Evolutionary conservation across 2,113 vertebrate species (phyloP), one percentile per base, ranked within the genome.

Genomic region (Cheirogaleus medius): DNA sequence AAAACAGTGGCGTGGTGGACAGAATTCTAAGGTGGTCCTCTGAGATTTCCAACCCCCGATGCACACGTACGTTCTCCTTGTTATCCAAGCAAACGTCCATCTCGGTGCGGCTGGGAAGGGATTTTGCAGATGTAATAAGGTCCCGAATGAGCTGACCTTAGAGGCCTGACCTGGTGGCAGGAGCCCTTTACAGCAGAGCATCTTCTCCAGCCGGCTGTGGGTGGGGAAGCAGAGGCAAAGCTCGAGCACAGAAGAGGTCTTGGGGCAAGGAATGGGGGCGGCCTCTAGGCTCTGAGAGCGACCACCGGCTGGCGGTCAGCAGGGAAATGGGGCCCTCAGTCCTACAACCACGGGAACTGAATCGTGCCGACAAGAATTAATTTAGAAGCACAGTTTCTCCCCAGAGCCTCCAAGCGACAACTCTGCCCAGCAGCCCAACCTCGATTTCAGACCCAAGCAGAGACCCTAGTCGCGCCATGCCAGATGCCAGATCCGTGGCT

Each of bases 221-320:
- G 37, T 37, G 15, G 71, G 8, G 42, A 87, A 63, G 44, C 2
- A n/a, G 39, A 42, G 21, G 63, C 54, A 37, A 58, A 85, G 54
- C 12, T 17, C 56, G 29, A 63, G 87, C 25, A 42, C 6, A 29
- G 12, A 87, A 39, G 10, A 37, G n/a, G 34, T 10, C 42, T 6
- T 63, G 20, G 2, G 5, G 8, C 21, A 37, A 37, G 37, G 39
- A 44, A 44, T 11, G 27, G 12, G 34, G 47, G 21, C 27, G 37
- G 21, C 27, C 20, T 27, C 27, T 27, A 18, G 13, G 32, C 49
- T 54, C 47, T 3, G 8, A 47, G 49, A 78, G 32, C 6, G 34
- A 34, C 1, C 3, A 0, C 63, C 10, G 3, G 60, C 20, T 25
- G 47, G 3, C 8, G 6, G 27, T 47, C 68, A 66, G 21, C 7